phyloP scores from a whole-genome alignment of 2,797 vertebrate genomes.

The Phrynocephalus vlangalii region DNA sequence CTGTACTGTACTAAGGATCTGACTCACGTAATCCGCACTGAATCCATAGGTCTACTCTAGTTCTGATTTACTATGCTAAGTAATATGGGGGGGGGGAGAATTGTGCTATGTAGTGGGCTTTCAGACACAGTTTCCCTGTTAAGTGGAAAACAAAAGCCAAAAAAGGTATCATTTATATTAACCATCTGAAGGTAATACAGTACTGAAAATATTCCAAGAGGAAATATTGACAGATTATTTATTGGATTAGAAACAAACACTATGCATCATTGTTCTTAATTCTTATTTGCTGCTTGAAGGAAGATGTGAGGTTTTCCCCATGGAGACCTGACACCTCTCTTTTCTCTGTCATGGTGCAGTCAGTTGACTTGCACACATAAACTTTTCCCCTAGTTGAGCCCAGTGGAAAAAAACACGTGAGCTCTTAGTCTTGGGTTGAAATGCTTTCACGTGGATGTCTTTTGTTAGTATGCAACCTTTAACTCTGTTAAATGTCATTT shows the following conservation, averaged over 20 bases:
- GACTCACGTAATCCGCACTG: no score
- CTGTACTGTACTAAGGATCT: no score
- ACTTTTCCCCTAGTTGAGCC: constrained; percentile 16
- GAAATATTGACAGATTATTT: not conserved
- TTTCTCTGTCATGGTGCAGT: not conserved
- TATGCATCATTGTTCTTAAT: not conserved
- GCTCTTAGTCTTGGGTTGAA: constrained; percentile 8
- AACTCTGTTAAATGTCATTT: constrained; percentile 49
- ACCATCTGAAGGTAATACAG: not conserved
- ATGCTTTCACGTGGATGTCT: constrained; percentile 23
- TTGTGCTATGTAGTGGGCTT: no score
- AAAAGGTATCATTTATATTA: not conserved
- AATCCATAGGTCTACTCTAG: no score
- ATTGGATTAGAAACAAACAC: no score
- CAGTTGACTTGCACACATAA: not conserved
- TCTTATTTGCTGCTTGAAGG: not conserved
- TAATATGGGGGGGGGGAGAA: not conserved
- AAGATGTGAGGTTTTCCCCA: not conserved
- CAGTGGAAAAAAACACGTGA: not conserved
- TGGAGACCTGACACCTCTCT: not conserved
- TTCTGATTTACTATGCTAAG: no score
- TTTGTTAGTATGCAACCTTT: constrained; percentile 65
- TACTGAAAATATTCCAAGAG: not conserved
- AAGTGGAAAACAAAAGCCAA: not conserved
- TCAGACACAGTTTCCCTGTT: not conserved